These are phyloP conservation scores for Arvicanthis niloticus DNA, from an alignment of 2,113 vertebrate genomes.

Conservation along the genomic window DNA sequence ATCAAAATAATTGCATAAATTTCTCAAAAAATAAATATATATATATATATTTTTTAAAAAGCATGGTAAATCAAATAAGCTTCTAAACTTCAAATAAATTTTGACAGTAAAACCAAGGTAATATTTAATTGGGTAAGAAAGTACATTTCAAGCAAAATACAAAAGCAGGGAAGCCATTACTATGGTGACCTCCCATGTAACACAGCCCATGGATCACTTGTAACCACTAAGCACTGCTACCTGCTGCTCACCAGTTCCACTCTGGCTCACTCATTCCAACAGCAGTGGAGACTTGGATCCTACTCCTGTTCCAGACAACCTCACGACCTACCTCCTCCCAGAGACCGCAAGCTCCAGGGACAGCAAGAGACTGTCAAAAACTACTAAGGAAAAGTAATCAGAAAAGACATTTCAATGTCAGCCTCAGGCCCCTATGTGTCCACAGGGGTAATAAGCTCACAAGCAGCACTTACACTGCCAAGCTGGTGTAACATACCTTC, in stretches of 20 bases:
- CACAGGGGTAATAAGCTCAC: background rate
- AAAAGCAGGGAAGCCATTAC: background rate
- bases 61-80: background rate
- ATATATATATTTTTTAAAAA: background rate
- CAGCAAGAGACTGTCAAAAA: background rate
- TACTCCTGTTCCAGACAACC: background rate
- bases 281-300: background rate
- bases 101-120: background rate
- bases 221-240: background rate
- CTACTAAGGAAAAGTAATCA: background rate
- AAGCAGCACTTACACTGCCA: background rate
- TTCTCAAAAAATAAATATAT: background rate
- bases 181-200: background rate
- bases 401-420: background rate
- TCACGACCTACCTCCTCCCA: constrained; percentile 4
- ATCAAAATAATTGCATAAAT: background rate
- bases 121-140: background rate
- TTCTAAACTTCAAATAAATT: constrained; percentile 19
- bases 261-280: background rate
- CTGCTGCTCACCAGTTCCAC: background rate
- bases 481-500: background rate
- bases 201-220: background rate
- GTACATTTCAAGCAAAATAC: background rate
- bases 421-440: background rate
- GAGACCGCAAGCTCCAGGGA: background rate